These are phyloP conservation scores for Stegophylla sp. DNA, from an alignment of 2,888 invertebrate species.

Conservation along the genomic window DNA sequence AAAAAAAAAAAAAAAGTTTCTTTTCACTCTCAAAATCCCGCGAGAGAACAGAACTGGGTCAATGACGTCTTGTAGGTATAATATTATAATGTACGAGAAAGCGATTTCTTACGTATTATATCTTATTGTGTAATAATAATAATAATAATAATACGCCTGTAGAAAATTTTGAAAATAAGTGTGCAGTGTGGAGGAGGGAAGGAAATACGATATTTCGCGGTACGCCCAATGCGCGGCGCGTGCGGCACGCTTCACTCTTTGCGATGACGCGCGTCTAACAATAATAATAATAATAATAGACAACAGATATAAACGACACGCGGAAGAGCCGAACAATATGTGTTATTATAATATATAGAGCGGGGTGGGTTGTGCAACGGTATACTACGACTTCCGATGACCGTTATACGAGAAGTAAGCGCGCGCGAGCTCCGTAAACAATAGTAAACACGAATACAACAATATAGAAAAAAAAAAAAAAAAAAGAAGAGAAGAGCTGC, in stretches of 20 bases:
- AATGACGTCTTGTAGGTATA: neutral
- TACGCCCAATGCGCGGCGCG: constrained; percentile 47
- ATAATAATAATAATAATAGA: constrained; percentile 42
- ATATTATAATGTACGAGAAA: no score
- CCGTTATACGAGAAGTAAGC: constrained; percentile 38
- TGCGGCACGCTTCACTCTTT: constrained; percentile 36
- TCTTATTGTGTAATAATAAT: no score
- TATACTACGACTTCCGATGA: constrained; percentile 57
- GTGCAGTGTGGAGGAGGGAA: neutral
- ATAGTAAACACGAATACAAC: constrained; percentile 2
- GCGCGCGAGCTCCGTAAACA: constrained; percentile 19
- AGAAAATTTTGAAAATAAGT: no score
- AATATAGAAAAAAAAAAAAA: neutral
- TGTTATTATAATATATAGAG: no score
- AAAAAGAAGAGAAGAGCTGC: neutral
- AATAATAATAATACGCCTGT: neutral
- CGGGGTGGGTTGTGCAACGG: constrained; percentile 47
- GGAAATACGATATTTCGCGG: constrained; percentile 44
- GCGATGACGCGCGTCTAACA: neutral
- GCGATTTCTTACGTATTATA: no score
- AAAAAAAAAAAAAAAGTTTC: neutral
- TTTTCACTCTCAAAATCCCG: neutral
- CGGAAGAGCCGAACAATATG: constrained; percentile 56
- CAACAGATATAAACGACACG: no score
- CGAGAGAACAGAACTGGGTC: neutral